Evolutionary conservation across 2,888 invertebrate genomes (phyloP).

Genomic region (Orthosia incerta): DNA sequence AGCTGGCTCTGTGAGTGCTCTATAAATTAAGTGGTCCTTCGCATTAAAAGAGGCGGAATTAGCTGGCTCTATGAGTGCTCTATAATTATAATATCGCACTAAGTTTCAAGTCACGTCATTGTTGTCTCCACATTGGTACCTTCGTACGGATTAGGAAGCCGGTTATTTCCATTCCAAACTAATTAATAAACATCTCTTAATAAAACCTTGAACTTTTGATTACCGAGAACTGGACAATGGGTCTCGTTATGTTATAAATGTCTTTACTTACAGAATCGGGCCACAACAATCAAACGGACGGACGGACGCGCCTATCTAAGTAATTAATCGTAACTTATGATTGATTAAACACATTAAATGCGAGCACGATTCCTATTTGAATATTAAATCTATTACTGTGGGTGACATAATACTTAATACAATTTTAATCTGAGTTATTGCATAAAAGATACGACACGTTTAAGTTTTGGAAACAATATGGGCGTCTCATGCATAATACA

Average conservation of each 20-base stretch:
- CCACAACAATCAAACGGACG: constrained; percentile 79
- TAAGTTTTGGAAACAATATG: constrained; percentile 88
- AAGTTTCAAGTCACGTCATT: constrained; percentile 80
- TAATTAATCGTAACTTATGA: constrained; percentile 90
- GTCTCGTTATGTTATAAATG: constrained; percentile 82
- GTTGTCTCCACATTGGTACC: constrained; percentile 80
- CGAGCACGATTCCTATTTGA: constrained; percentile 89
- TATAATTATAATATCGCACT: constrained; percentile 60
- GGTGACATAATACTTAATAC: constrained; percentile 89
- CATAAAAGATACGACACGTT: constrained; percentile 84
- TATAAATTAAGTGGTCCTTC: too few relatives aligned
- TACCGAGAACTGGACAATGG: constrained; percentile 86
- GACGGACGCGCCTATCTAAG: constrained; percentile 86
- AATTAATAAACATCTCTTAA: constrained; percentile 89
- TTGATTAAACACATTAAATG: constrained; percentile 90
- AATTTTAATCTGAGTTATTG: constrained; percentile 89
- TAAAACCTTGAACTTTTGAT: constrained; percentile 88
- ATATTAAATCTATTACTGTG: constrained; percentile 88
- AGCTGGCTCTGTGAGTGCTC: constrained; percentile 61
- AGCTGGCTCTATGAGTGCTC: constrained; percentile 61
- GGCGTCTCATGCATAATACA: constrained; percentile 85
- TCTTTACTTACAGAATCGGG: constrained; percentile 80
- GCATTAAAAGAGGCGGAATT: constrained; percentile 46
- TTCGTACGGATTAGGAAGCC: constrained; percentile 79
- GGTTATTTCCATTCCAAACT: constrained; percentile 82